phyloP scores from a whole-genome alignment of 2,113 vertebrate species.

The Indri indri region DNA sequence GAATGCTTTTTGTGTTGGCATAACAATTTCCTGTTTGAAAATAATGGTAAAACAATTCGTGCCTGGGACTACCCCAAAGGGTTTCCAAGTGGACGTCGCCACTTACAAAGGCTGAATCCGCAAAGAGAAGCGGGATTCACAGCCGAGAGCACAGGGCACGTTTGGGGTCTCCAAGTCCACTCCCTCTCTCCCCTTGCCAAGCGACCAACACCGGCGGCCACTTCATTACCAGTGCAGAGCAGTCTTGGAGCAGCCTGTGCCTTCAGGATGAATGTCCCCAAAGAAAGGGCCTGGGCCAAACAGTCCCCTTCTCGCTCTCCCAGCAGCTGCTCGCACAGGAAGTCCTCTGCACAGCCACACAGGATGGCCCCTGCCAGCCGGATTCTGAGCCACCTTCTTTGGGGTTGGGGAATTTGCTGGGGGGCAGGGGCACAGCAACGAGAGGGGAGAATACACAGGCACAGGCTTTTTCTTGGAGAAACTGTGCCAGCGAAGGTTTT shows the following conservation, averaged over 20 bases:
- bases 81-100: not conserved
- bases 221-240: constrained; percentile 61
- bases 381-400: not conserved
- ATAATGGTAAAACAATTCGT: not conserved
- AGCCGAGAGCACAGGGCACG: not conserved
- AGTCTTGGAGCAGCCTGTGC: constrained; percentile 56
- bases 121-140: not conserved
- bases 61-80: not conserved
- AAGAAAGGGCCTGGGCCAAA: constrained; percentile 29
- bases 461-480: not conserved
- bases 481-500: not conserved
- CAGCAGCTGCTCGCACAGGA: constrained; percentile 17
- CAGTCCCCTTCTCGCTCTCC: not conserved
- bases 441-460: not conserved
- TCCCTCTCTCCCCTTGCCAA: constrained; percentile 27
- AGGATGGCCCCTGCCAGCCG: not conserved
- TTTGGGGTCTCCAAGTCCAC: not conserved
- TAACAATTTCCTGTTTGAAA: not conserved
- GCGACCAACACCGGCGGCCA: not conserved
- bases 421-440: not conserved
- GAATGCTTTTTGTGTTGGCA: not conserved
- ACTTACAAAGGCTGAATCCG: not conserved
- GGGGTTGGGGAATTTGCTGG: not conserved
- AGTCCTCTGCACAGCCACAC: not conserved
- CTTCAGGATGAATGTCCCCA: constrained; percentile 49